phyloP scores from a whole-genome alignment of 2,113 vertebrate genomes.

The Uria lomvia region DNA sequence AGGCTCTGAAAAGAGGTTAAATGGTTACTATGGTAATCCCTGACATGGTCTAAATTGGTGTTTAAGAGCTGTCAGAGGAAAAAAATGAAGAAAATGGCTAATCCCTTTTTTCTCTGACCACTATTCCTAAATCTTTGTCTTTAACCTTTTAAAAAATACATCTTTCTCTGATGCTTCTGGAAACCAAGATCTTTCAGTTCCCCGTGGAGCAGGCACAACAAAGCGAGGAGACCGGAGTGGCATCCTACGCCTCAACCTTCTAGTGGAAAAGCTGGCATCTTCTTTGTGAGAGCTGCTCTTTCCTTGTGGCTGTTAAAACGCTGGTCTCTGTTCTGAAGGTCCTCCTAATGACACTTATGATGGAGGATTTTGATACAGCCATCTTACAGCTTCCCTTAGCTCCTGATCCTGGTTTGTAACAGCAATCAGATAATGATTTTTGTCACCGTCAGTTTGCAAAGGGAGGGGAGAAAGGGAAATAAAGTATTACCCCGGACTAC shows the following conservation, averaged over 20 bases:
- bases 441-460: neutral
- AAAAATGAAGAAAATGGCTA: conserved; percentile 22
- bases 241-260: neutral
- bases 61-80: conserved; percentile 8
- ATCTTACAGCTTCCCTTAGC: neutral
- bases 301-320: neutral
- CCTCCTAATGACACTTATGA: neutral
- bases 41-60: conserved; percentile 25
- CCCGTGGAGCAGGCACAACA: neutral
- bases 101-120: neutral
- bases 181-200: neutral
- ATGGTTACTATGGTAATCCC: conserved; percentile 61
- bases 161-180: neutral
- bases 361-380: neutral
- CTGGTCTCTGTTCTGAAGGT: neutral
- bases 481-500: neutral
- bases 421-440: neutral
- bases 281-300: neutral
- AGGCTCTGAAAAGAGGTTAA: conserved; percentile 47
- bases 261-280: neutral
- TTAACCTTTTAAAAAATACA: conserved; percentile 10
- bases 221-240: neutral
- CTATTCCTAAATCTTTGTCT: neutral
- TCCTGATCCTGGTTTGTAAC: neutral
- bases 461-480: neutral